Evolutionary conservation across 2,113 vertebrate genomes (phyloP), one percentile per base, ranked within the genome.

Genomic region (Pygoscelis adeliae): DNA sequence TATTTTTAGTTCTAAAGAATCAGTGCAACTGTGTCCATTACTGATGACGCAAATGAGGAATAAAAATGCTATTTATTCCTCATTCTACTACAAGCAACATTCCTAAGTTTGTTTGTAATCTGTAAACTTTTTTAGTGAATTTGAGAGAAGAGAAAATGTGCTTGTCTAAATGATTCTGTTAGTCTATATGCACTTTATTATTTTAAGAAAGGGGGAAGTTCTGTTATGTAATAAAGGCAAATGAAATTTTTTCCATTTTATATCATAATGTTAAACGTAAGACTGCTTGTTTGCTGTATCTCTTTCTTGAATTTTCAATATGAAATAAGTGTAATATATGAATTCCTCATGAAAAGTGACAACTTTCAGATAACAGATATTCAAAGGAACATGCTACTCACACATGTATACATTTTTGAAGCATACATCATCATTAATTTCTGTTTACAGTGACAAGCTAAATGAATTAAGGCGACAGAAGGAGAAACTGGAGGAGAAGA

Each of bases 401-500:
- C n/a, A 34, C 18, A 5, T 15, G 9, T n/a, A 2, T 36, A 20
- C 1, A 0, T 23, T 87, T 89, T 59, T 44, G 46, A 92, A 46
- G 53, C 80, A 5, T 26, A 13, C 27, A 3, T 80, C 50, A 14
- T 30, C 15, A 11, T 76, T 87, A 20, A 77, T 94, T 95, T 93
- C 87, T 89, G 7, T 96, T 97, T 90, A 63, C 97, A 99, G 99
- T 96, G 99, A 99, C 98, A 99, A 99, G 66, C 97, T 99, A 55
- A 99, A 99, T 93, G 99, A 99, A 95, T 98, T 99, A 90, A 99
- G 99, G 97, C 98, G 99, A 83, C 99, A 99, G 96, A 99, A 99
- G 91, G 99, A 99, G 97, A 99, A 99, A 96, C 96, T 99, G 91
- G 99, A 99, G 97, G 99, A 99, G 98, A 99, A 99, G 98, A 99